Evolutionary conservation across 1,140 invertebrate genomes (phyloP).

Genomic region (Ganaspis sp.): DNA sequence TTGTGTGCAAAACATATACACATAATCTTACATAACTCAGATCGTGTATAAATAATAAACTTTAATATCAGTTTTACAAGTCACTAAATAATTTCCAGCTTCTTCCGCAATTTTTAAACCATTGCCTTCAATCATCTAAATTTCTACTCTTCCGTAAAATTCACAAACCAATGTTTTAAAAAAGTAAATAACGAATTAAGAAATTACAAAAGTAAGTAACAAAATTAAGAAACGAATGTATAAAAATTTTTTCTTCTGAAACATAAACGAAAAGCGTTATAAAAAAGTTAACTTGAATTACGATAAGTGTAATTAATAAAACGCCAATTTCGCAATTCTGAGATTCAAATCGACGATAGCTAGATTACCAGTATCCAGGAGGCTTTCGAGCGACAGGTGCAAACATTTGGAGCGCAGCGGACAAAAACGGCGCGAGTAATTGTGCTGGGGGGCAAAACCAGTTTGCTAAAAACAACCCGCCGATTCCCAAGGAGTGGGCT

Average conservation of each 20-base stretch:
- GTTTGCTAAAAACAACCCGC: conserved; percentile 50
- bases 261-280: too few relatives aligned
- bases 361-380: conserved; percentile 29
- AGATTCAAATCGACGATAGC: conserved; percentile 2
- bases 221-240: too few relatives aligned
- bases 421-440: conserved; percentile 42
- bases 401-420: conserved; percentile 48
- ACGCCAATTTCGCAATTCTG: not conserved
- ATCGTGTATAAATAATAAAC: conserved; percentile 8
- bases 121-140: too few relatives aligned
- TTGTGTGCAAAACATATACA: conserved; percentile 13
- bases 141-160: too few relatives aligned
- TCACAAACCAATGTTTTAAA: too few relatives aligned
- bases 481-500: conserved; percentile 44
- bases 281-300: too few relatives aligned
- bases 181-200: too few relatives aligned
- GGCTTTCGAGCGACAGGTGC: conserved; percentile 44
- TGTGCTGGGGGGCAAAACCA: conserved; percentile 43
- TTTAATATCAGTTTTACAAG: not conserved
- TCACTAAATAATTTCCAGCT: not conserved
- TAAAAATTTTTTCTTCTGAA: too few relatives aligned
- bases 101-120: not conserved
- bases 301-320: too few relatives aligned
- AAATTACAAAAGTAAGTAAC: too few relatives aligned
- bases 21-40: not conserved